phyloP scores from a whole-genome alignment of 2,888 invertebrate species.

The Drosophila multiciliata region DNA sequence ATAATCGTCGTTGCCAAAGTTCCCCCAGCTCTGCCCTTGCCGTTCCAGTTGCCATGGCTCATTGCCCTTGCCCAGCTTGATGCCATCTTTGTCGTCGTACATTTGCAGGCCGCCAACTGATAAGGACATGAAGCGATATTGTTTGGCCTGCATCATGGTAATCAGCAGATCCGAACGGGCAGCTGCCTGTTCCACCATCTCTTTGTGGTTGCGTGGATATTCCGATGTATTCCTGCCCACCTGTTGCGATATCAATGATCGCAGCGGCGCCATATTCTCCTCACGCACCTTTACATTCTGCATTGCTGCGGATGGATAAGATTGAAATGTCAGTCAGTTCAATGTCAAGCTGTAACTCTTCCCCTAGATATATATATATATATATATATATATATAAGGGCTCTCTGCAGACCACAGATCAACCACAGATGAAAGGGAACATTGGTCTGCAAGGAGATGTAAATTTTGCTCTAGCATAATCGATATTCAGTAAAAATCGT shows the following conservation, averaged over 20 bases:
- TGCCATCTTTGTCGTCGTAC: slow-evolving; percentile 6
- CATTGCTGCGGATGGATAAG: too few relatives aligned
- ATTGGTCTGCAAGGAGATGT: too few relatives aligned
- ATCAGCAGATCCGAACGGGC: slow-evolving; percentile 42
- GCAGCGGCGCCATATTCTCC: slow-evolving; percentile 52
- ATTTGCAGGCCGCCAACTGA: slow-evolving; percentile 20
- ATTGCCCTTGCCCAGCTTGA: slow-evolving; percentile 15
- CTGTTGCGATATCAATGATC: slow-evolving; percentile 29
- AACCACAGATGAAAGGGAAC: too few relatives aligned
- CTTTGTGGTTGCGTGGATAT: slow-evolving; percentile 51
- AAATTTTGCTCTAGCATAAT: too few relatives aligned
- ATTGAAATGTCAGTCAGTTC: too few relatives aligned
- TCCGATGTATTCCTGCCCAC: background rate
- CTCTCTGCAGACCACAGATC: too few relatives aligned
- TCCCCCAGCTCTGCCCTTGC: background rate
- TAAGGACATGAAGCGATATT: slow-evolving; percentile 59
- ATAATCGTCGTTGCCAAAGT: background rate
- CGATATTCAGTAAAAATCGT: too few relatives aligned
- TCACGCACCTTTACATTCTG: slow-evolving; percentile 8
- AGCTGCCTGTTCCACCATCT: slow-evolving; percentile 54
- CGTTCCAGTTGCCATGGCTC: background rate
- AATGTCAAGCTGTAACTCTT: too few relatives aligned
- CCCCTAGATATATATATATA: too few relatives aligned
- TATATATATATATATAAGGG: too few relatives aligned
- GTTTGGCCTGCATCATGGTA: slow-evolving; percentile 54